Base-by-base conservation (phyloP, 2,888 invertebrate genomes). In the Morpho helenor region DNA sequence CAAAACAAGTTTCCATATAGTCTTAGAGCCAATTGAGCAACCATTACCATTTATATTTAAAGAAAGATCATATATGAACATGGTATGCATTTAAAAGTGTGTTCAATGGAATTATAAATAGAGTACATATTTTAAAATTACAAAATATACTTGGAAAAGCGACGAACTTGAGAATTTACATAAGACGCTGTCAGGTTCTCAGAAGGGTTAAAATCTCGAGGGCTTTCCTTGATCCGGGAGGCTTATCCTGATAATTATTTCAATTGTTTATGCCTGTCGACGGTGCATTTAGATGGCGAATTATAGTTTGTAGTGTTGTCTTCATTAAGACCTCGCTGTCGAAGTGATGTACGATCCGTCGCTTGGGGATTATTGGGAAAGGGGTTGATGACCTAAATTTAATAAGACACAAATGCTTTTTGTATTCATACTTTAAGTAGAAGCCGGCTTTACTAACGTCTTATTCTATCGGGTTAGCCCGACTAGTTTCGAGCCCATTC, bases 191-290 rank as follows among this genome's bases (percentile, higher is more conserved):
- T 85, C 88, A 85, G 69, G 72, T 76, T 74, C 80, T 80, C 75
- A 76, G 86, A 90, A 88, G 89, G 89, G 89, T 88, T 87, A 78
- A 79, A 83, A 83, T 83, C 88, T 86, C 87, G 74, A 83, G 89
- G 88, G 87, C 82, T 84, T 83, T 81, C 76, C 73, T 68, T 85
- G 85, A 88, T 88, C 88, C 87, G 71, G 77, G 75, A 72, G 79
- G 85, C 84, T 90, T 89, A 90, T 87, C 87, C 87, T 82, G 88
- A 89, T 90, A 90, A 90, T 90, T 90, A 90, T 90, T 89, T 90
- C 88, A 88, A 90, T 88, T 90, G 90, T 89, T 90, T 88, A 87
- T 88, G 87, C 87, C 82, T 87, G 88, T 88, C 89, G 84, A 84
- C 88, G 80, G 77, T 86, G 88, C 85, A 89, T 89, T 89, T 88